Conservation (phyloP, 2,113 vertebrate species). For the Thinocorus orbignyianus region DNA sequence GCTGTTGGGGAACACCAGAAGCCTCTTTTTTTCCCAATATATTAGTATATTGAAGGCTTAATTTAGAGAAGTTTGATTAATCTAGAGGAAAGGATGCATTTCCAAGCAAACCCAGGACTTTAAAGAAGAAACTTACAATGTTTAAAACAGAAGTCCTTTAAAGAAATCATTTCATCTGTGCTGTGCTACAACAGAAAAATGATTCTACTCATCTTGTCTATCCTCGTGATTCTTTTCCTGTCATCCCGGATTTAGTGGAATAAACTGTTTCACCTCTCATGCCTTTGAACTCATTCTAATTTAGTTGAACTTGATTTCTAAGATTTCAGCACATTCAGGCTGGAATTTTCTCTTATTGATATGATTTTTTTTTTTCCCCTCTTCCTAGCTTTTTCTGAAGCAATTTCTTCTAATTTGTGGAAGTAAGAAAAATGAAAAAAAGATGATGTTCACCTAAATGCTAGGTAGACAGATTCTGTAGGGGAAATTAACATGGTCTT, state of each 20-base stretch:
- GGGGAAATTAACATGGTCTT: too few relatives aligned
- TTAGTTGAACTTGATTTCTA: conserved; percentile 43
- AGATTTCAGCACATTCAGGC: conserved; percentile 2
- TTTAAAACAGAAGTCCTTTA: not conserved
- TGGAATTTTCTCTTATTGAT: not conserved
- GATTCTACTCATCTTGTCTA: conserved; percentile 1
- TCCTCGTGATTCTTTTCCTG: conserved; percentile 17
- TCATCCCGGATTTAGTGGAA: conserved; percentile 38
- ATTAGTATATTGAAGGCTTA: not conserved
- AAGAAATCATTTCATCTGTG: not conserved
- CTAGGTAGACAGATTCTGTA: not conserved
- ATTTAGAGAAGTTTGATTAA: not conserved
- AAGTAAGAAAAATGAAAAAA: not conserved
- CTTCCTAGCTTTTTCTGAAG: not conserved
- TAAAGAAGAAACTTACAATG: not conserved
- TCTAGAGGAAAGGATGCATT: not conserved
- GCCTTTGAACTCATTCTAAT: conserved; percentile 27
- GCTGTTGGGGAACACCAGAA: not conserved
- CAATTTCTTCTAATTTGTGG: not conserved
- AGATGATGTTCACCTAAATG: not conserved
- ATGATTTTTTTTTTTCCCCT: not conserved
- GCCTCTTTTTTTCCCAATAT: not conserved
- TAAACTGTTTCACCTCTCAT: conserved; percentile 34
- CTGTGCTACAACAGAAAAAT: conserved; percentile 27
- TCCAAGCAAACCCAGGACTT: not conserved